Percentiles rank a stretch among this genome's conserved stretches.
phyloP scores from a whole-genome alignment of 2,888 invertebrate genomes.

The Scaptomyza parva region DNA sequence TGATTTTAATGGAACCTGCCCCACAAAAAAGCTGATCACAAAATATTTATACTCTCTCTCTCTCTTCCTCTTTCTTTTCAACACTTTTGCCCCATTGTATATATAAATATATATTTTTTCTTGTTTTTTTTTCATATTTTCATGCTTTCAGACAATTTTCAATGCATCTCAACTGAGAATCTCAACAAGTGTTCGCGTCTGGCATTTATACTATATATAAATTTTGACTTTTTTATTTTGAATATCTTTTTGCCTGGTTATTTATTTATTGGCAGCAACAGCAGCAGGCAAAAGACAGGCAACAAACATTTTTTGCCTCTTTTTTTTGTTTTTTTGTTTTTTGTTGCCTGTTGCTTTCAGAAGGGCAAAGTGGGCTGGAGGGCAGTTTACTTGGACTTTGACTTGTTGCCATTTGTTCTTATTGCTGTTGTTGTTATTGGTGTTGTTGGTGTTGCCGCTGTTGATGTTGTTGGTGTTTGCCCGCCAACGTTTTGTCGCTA shows the following conservation, averaged over 20 bases:
- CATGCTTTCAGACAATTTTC: constrained; percentile 11
- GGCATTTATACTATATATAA: constrained; percentile 47
- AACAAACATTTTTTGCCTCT: not conserved
- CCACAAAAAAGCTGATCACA: not conserved
- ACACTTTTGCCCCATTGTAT: not conserved
- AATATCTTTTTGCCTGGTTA: constrained; percentile 19
- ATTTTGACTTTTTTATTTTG: constrained; percentile 28
- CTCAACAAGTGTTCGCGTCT: constrained; percentile 58
- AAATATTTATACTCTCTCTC: not conserved
- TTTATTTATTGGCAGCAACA: constrained; percentile 45
- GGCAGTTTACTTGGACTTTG: constrained; percentile 68
- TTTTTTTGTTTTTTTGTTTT: too few species aligned
- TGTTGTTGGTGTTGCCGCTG: constrained; percentile 4
- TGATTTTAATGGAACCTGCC: not conserved
- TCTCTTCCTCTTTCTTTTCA: not conserved
- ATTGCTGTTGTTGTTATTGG: constrained; percentile 8
- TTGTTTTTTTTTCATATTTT: not conserved
- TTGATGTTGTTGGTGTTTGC: constrained; percentile 24
- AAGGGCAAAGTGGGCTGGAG: not conserved
- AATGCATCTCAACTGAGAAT: constrained; percentile 27
- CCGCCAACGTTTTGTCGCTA: constrained; percentile 52
- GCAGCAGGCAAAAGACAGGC: constrained; percentile 1
- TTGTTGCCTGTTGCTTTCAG: constrained; percentile 17
- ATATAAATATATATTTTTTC: not conserved
- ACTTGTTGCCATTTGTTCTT: constrained; percentile 55